Base-by-base conservation (phyloP, 2,113 vertebrate species). In the Catharus bicknelli region DNA sequence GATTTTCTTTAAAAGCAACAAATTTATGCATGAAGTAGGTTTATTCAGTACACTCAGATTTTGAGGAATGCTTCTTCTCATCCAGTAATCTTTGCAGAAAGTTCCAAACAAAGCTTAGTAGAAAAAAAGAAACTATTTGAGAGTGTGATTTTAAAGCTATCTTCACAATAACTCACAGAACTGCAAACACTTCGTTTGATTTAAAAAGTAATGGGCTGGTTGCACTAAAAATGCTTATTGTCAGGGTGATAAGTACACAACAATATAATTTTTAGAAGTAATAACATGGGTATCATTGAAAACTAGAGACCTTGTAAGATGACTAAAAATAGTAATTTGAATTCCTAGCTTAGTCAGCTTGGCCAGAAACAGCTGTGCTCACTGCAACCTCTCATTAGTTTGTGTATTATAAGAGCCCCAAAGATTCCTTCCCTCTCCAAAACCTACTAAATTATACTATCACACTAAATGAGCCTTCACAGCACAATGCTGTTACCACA, bases 301-400 rank as follows among this genome's bases (percentile, higher is more conserved):
- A 92, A 88, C 73, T 53, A 77, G 38, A 68, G 83, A 86, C 63
- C 32, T 61, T 68, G 62, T 45, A 86, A 83, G 42, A 67, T 57
- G n/a, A 61, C 66, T 94, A 90, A 95, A 91, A 94, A 96, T 88
- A 96, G 94, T 67, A 30, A 95, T 90, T 90, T 90, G 69, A 92
- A 95, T 94, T 90, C 94, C 90, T 77, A 68, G 83, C 72, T 86
- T 77, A 61, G 72, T 68, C 85, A 88, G 73, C 80, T 96, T 95
- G 94, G 93, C 76, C 84, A 90, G 81, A 95, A 95, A 87, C 91
- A 95, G 94, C 93, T 94, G 93, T 78, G 91, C 17, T 93, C 92
- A 94, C 32, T 70, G 76, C 4, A 94, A 88, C 86, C 76, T 68
- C 88, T 72, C 73, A 96, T 93, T 95, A 91, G 76, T 90, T 81